phyloP scores from a whole-genome alignment of 1,140 invertebrate species.

The Caenorhabditis briggsae region DNA sequence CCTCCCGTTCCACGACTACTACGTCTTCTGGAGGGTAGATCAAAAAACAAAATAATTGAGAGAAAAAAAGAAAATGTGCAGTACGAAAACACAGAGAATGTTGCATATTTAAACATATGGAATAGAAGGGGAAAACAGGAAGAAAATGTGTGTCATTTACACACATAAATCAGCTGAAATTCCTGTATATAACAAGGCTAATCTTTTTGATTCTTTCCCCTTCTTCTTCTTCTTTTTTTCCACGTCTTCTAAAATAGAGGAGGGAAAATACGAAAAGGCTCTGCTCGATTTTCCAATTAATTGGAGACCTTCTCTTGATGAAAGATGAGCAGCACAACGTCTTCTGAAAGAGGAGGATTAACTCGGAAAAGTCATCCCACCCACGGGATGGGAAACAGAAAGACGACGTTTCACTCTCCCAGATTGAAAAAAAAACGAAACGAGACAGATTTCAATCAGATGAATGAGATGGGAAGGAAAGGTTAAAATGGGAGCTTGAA shows the following conservation, averaged over 20 bases:
- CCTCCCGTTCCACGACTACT: too few species aligned
- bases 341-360: background rate
- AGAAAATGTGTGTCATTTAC: conserved; percentile 13
- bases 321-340: conserved; percentile 48
- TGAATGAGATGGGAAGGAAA: background rate
- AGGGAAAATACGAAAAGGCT: background rate
- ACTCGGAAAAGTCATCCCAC: conserved; percentile 9
- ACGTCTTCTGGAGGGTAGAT: background rate
- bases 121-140: background rate
- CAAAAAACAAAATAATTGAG: conserved; percentile 43
- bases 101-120: background rate
- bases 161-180: conserved; percentile 36
- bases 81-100: background rate
- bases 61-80: background rate
- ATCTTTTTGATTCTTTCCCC: background rate
- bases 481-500: background rate
- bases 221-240: background rate
- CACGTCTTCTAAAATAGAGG: background rate
- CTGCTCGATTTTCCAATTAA: conserved; percentile 52
- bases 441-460: background rate
- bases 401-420: conserved; percentile 22
- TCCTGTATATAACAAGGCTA: conserved; percentile 7
- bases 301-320: conserved; percentile 17
- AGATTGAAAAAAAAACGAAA: conserved; percentile 24
- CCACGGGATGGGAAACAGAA: background rate